phyloP scores from a whole-genome alignment of 2,797 vertebrate genomes.

The Morelia viridis region DNA sequence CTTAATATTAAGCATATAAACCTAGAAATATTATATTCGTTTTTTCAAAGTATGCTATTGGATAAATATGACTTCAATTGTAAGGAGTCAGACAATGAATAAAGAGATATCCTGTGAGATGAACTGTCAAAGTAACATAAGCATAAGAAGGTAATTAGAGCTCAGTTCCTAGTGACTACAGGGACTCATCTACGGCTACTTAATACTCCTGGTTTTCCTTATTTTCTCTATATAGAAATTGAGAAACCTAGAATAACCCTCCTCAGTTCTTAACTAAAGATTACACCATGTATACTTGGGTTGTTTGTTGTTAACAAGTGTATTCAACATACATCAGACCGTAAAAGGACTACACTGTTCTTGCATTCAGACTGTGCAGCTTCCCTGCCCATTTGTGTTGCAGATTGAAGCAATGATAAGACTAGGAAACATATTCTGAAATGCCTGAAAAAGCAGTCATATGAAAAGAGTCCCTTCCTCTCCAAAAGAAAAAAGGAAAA shows the following conservation, averaged over 20 bases:
- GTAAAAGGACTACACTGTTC: neutral
- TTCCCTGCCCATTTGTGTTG: neutral
- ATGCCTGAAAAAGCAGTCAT: neutral
- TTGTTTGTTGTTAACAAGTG: neutral
- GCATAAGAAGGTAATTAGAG: too few relatives aligned
- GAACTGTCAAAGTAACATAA: neutral
- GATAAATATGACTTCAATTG: neutral
- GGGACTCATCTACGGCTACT: neutral
- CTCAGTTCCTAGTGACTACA: too few relatives aligned
- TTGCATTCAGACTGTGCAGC: neutral
- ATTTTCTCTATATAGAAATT: neutral
- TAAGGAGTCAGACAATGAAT: neutral
- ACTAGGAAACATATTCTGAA: neutral
- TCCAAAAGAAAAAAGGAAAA: neutral
- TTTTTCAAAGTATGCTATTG: neutral
- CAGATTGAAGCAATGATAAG: neutral
- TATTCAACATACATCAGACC: neutral
- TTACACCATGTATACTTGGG: neutral
- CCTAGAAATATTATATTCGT: neutral
- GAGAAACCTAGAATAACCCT: accelerated
- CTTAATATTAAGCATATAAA: neutral
- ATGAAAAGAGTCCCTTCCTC: neutral
- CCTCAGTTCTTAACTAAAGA: neutral
- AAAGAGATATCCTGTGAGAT: neutral
- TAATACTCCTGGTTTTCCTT: neutral